Evolutionary conservation across 2,888 invertebrate species (phyloP).

Genomic region (Drosophila testacea): DNA sequence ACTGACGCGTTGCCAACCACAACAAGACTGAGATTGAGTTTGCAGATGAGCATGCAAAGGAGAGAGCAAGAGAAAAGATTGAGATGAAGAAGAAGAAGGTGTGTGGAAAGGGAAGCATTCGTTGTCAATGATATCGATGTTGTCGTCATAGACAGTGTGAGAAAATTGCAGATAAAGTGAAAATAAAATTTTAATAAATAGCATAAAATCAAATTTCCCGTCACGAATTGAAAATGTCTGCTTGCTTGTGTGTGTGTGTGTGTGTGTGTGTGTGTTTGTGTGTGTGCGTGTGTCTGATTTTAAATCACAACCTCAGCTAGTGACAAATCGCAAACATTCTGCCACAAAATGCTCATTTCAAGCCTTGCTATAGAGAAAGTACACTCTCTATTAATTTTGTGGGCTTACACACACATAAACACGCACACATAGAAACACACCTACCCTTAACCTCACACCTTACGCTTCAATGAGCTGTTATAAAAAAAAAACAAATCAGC

Average conservation of each 20-base stretch:
- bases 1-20: slow-evolving; percentile 60
- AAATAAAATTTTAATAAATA: slow-evolving; percentile 74
- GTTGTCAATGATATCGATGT: slow-evolving; percentile 31
- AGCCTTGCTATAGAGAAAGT: slow-evolving; percentile 11
- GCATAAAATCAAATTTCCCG: slow-evolving; percentile 70
- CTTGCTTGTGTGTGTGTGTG: slow-evolving; percentile 7
- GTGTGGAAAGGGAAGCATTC: neutral
- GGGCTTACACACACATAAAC: slow-evolving; percentile 2
- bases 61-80: neutral
- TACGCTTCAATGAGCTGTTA: slow-evolving; percentile 23
- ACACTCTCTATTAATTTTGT: slow-evolving; percentile 19
- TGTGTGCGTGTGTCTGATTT: slow-evolving; percentile 8
- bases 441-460: slow-evolving; percentile 10
- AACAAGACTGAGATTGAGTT: slow-evolving; percentile 16
- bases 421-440: neutral
- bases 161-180: slow-evolving; percentile 70
- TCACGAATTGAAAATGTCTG: slow-evolving; percentile 25
- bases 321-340: slow-evolving; percentile 13
- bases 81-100: neutral
- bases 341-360: slow-evolving; percentile 15
- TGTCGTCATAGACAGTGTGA: slow-evolving; percentile 10
- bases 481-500: neutral
- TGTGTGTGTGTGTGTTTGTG: slow-evolving; percentile 9
- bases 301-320: neutral
- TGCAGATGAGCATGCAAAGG: neutral